These are phyloP conservation scores for Caenorhabditis sp. DNA, from an alignment of 2,888 invertebrate genomes.

Conservation along the genomic window DNA sequence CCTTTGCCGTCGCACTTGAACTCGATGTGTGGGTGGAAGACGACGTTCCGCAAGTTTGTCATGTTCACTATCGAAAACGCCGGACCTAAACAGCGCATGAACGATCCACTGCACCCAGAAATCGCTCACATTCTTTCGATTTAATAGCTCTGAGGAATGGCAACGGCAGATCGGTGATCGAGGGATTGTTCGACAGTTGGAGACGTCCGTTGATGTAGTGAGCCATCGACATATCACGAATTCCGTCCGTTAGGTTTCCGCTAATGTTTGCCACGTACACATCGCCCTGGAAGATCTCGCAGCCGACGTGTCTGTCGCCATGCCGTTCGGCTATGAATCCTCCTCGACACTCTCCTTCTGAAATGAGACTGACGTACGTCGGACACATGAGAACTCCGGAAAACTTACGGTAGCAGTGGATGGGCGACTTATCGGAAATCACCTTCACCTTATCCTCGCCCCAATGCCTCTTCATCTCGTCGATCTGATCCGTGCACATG, in stretches of 20 bases:
- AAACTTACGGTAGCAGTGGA: conserved; percentile 24
- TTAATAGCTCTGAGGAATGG: conserved; percentile 26
- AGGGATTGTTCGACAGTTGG: conserved; percentile 21
- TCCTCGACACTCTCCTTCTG: conserved; percentile 40
- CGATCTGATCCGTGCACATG: conserved; percentile 41
- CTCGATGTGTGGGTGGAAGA: conserved; percentile 18
- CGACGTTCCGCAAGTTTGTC: conserved; percentile 5
- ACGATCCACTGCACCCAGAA: neutral
- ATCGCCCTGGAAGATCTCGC: conserved; percentile 23
- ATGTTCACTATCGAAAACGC: conserved; percentile 24
- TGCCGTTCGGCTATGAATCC: conserved; percentile 11
- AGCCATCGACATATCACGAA: conserved; percentile 20
- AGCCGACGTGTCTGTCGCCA: conserved; percentile 2
- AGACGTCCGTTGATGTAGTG: conserved; percentile 17
- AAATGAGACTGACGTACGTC: too few relatives aligned
- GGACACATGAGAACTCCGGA: neutral
- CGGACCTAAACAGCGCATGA: conserved; percentile 12
- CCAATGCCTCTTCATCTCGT: conserved; percentile 13
- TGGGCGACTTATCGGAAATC: neutral
- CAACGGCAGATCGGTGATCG: conserved; percentile 6
- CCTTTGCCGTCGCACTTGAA: conserved; percentile 10
- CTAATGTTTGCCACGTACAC: conserved; percentile 4
- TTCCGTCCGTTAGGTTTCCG: conserved; percentile 10
- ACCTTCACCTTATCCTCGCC: neutral
- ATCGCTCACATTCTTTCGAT: conserved; percentile 14